These are phyloP conservation scores for Drosophila baimaii DNA, from an alignment of 1,140 invertebrate genomes.

Conservation along the genomic window DNA sequence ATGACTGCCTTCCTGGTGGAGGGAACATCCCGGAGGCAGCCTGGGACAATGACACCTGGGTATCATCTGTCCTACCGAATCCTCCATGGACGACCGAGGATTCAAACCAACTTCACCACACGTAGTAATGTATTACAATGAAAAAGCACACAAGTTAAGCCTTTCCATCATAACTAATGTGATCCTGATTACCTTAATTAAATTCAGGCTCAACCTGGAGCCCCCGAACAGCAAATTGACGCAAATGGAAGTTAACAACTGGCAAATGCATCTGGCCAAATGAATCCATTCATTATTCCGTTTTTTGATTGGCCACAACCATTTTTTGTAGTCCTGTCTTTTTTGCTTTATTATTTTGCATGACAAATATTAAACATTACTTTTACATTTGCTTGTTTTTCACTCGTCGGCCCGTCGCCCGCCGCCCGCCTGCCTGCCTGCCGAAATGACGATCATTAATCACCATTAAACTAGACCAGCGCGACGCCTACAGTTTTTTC, in stretches of 20 bases:
- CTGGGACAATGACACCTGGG: conserved; percentile 33
- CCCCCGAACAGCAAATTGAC: conserved; percentile 5
- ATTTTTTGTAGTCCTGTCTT: neutral
- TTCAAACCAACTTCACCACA: neutral
- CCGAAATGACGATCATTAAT: conserved; percentile 50
- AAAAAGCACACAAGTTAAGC: neutral
- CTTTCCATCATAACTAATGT: conserved; percentile 1
- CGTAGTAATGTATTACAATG: neutral
- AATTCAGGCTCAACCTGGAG: neutral
- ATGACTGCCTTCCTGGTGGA: conserved; percentile 26
- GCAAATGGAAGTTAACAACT: conserved; percentile 1
- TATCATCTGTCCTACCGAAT: neutral
- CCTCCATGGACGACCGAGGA: neutral
- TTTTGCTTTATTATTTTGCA: conserved; percentile 34
- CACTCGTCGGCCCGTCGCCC: no score
- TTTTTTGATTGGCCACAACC: neutral
- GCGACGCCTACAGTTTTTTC: conserved; percentile 12
- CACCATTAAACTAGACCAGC: conserved; percentile 44
- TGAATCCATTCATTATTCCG: conserved; percentile 4
- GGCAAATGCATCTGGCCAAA: neutral
- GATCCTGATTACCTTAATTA: neutral
- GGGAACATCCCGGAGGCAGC: neutral
- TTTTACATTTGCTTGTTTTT: conserved; percentile 31
- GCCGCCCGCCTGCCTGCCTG: conserved; percentile 7
- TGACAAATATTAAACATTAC: conserved; percentile 41